Evolutionary conservation across 2,113 vertebrate genomes (phyloP), one percentile per base, ranked within the genome.

Genomic region (Leptocoma aspasia): DNA sequence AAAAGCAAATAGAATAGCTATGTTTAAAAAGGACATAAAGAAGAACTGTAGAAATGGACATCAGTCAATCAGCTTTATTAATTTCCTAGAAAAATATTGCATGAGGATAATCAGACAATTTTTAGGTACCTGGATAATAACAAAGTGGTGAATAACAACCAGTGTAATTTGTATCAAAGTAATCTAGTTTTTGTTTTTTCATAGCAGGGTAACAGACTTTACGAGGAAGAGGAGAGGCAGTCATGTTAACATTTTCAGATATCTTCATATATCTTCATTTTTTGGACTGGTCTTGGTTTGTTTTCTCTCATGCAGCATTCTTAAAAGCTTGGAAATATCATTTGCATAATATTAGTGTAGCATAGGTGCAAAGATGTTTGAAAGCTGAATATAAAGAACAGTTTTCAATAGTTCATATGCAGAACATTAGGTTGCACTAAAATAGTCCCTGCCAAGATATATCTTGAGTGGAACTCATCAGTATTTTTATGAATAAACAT

Each of bases 401-500:
- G 6, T 53, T 86, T 89, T 61, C 33, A 56, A 24, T 28, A 70
- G 57, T 33, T 91, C 63, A 22, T 52, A 61, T 83, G 64, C 54
- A 80, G 68, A 84, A 70, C 39, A 61, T 8, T 65, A 83, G 11
- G 10, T 35, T 72, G 33, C 17, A 47, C 42, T n/a, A 72, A 72
- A 44, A 31, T 57, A 64, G 24, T 56, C 9, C 7, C 39, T 92
- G 79, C 19, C 41, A 56, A 57, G 42, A n/a, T 79, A 19, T 56
- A 13, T 76, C 44, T 71, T 71, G n/a, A 77, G 35, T 65, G 42
- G 35, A 69, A 72, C 27, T 63, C 3, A 1, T 39, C 44, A 70
- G 52, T 82, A 50, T 47, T 80, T 94, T 90, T 80, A 64, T 83
- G 66, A 91, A 91, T 80, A 86, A 89, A 80, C n/a, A 77, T 80